Evolutionary conservation across 2,797 vertebrate species (phyloP).

Genomic region (Pangasius sanitwongsei): DNA sequence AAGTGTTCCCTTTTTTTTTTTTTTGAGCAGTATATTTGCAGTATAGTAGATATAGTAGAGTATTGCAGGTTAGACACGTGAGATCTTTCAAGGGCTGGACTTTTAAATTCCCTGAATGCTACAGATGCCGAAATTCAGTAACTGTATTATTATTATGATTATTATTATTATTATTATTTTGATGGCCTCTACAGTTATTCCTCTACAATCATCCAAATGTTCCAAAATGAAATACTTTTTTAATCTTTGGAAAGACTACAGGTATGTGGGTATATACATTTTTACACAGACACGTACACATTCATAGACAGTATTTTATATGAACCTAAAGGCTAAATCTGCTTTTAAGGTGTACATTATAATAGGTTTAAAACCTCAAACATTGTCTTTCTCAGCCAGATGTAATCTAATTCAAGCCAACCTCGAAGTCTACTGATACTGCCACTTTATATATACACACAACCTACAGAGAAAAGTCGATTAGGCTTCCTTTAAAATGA

Average conservation of each 20-base stretch:
- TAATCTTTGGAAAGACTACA: conserved; percentile 74
- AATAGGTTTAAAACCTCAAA: conserved; percentile 59
- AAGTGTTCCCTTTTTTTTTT: too few species aligned
- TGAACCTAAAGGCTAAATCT: conserved; percentile 60
- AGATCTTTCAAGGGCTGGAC: conserved; percentile 61
- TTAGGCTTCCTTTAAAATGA: conserved; percentile 76
- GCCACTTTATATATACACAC: conserved; percentile 59
- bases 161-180: conserved; percentile 38
- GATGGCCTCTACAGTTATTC: conserved; percentile 51
- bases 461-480: conserved; percentile 78
- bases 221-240: conserved; percentile 62
- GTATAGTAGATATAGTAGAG: conserved; percentile 51
- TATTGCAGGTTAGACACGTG: conserved; percentile 56
- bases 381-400: conserved; percentile 67
- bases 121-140: conserved; percentile 50
- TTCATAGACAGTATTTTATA: conserved; percentile 64
- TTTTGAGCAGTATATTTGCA: conserved; percentile 31
- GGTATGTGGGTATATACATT: conserved; percentile 64
- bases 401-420: conserved; percentile 62
- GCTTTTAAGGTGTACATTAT: conserved; percentile 62
- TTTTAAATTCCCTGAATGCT: conserved; percentile 55
- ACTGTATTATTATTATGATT: conserved; percentile 43
- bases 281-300: conserved; percentile 66
- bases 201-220: conserved; percentile 59
- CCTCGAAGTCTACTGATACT: conserved; percentile 54